phyloP scores from a whole-genome alignment of 1,140 invertebrate genomes.

The Drosophila nikananu region DNA sequence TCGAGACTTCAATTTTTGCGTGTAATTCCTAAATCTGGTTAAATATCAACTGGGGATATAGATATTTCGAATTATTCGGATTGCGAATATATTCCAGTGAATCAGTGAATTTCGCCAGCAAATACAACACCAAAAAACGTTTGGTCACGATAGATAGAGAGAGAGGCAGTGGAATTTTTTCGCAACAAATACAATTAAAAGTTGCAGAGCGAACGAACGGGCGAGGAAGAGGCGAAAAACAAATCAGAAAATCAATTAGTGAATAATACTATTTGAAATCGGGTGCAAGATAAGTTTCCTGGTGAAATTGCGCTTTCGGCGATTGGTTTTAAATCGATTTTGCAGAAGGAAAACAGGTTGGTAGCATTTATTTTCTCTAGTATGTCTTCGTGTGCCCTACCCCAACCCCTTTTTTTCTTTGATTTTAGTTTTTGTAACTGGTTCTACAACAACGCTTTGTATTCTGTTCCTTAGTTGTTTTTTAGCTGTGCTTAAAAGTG shows the following conservation, averaged over 20 bases:
- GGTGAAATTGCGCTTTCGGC: constrained; percentile 24
- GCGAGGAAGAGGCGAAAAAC: constrained; percentile 7
- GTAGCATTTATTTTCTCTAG: constrained; percentile 28
- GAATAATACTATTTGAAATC: constrained; percentile 39
- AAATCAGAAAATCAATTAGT: constrained; percentile 47
- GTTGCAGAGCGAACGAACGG: constrained; percentile 18
- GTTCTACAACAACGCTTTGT: constrained; percentile 48
- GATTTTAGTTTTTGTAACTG: constrained; percentile 64
- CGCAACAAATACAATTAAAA: constrained; percentile 36
- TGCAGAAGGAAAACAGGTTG: constrained; percentile 75
- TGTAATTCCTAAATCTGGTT: constrained; percentile 22
- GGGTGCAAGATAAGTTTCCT: constrained; percentile 30
- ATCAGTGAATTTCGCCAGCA: constrained; percentile 26
- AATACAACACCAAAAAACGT: constrained; percentile 49
- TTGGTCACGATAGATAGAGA: constrained; percentile 58
- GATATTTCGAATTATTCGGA: not conserved
- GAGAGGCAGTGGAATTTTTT: constrained; percentile 62
- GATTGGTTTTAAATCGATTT: constrained; percentile 79
- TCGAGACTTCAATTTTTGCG: constrained; percentile 54
- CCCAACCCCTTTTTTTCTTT: constrained; percentile 12
- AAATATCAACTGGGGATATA: constrained; percentile 8
- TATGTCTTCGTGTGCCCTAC: not conserved
- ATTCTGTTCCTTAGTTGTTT: constrained; percentile 42
- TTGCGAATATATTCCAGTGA: constrained; percentile 41
- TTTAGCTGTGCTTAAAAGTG: constrained; percentile 46